Conservation (phyloP, 2,888 invertebrate species). For the Sminthurinus aureus region DNA sequence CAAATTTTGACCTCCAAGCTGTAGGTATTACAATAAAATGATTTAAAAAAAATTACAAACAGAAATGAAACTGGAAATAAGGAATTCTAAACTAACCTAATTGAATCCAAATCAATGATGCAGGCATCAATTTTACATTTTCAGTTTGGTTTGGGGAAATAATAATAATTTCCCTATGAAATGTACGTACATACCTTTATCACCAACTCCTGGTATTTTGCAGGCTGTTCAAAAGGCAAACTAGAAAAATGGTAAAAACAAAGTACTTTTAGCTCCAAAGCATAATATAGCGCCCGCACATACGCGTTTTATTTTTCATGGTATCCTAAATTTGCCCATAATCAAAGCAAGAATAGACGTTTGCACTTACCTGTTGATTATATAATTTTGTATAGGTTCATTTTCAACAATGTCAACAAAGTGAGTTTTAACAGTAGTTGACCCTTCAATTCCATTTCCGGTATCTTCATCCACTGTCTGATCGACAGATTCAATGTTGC, state of each 20-base stretch:
- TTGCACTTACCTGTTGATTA: slow-evolving; percentile 15
- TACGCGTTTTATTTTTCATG: no score
- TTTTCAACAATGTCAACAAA: slow-evolving; percentile 3
- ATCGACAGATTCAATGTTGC: slow-evolving; percentile 22
- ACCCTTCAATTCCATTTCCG: not conserved
- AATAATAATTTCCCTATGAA: no score
- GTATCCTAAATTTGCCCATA: no score
- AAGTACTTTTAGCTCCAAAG: no score
- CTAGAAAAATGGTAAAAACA: not conserved
- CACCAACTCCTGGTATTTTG: not conserved
- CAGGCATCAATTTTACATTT: no score
- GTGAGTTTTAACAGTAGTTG: slow-evolving; percentile 1
- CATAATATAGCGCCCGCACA: no score
- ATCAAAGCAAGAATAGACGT: no score
- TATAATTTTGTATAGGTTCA: not conserved
- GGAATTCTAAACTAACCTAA: no score
- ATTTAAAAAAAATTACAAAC: not conserved
- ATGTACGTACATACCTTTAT: not conserved
- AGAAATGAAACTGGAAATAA: not conserved
- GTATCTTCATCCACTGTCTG: not conserved
- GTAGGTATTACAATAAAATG: no score
- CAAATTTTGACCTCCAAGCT: no score
- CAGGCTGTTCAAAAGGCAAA: not conserved
- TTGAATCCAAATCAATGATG: no score
- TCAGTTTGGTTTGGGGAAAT: no score